phyloP scores from a whole-genome alignment of 2,888 invertebrate genomes.

The Terebella lapidaria region DNA sequence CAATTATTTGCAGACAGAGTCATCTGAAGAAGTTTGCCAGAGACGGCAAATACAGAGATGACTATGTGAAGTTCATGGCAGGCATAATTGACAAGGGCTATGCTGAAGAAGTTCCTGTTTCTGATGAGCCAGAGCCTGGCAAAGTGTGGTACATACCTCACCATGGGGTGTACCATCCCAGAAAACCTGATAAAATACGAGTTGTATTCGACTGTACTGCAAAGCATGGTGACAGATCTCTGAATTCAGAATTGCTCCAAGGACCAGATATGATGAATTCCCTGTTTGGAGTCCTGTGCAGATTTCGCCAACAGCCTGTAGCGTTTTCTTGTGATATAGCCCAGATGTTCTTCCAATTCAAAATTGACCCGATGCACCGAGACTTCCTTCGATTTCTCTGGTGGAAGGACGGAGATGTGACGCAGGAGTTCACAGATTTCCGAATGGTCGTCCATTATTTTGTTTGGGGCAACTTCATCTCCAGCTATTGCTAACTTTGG shows the following conservation, averaged over 20 bases:
- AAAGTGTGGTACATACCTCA: not conserved
- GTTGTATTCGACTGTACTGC: slow-evolving; percentile 3
- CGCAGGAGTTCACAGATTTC: not conserved
- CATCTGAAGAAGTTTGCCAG: too few relatives aligned
- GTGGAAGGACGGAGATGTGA: not conserved
- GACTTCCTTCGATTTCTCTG: not conserved
- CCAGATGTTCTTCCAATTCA: not conserved
- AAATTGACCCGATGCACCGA: not conserved
- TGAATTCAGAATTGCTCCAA: not conserved
- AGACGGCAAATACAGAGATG: too few relatives aligned
- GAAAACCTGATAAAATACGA: not conserved
- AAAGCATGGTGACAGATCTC: too few relatives aligned
- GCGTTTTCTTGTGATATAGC: not conserved
- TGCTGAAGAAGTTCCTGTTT: not conserved
- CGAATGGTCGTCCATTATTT: not conserved
- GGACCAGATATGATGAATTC: not conserved
- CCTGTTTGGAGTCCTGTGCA: not conserved
- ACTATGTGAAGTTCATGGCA: too few relatives aligned
- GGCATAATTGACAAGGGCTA: too few relatives aligned
- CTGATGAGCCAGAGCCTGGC: not conserved
- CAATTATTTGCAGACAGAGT: too few relatives aligned
- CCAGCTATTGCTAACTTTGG: not conserved
- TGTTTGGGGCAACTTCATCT: not conserved
- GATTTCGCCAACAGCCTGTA: not conserved
- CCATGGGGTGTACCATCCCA: not conserved